Evolutionary conservation across 37 sponge, comb jelly and placozoan genomes (phyloP).

Genomic region (Crambe crambe): DNA sequence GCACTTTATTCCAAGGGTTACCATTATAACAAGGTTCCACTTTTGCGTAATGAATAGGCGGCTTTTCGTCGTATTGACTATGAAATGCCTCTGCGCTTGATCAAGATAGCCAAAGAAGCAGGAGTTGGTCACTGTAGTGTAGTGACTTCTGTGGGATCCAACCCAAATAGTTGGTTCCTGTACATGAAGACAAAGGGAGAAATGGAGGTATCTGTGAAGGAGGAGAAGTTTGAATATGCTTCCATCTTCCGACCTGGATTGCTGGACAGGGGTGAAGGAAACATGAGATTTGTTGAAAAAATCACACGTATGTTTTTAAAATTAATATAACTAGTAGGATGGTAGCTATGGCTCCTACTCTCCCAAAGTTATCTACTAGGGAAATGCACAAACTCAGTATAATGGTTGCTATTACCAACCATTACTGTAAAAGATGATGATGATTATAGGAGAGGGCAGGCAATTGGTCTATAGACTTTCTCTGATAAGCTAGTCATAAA

Average conservation of each 20-base stretch:
- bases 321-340: neutral
- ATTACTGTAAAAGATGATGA: neutral
- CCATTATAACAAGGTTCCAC: neutral
- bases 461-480: too few species aligned
- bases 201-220: slow-evolving; percentile 56
- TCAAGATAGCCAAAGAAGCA: slow-evolving; percentile 56
- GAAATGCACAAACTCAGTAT: neutral
- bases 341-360: neutral
- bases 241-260: slow-evolving; percentile 74
- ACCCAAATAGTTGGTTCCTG: slow-evolving; percentile 77
- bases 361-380: neutral
- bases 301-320: slow-evolving; percentile 28
- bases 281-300: slow-evolving; percentile 57
- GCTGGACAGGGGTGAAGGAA: slow-evolving; percentile 51
- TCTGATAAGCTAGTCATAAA: too few species aligned
- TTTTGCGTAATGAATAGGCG: slow-evolving; percentile 25
- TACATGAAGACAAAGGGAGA: slow-evolving; percentile 76
- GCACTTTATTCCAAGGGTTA: neutral
- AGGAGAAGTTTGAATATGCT: slow-evolving; percentile 29
- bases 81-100: slow-evolving; percentile 63
- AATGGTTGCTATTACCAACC: neutral
- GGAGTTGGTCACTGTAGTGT: slow-evolving; percentile 79
- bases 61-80: slow-evolving; percentile 74
- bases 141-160: slow-evolving; percentile 60
- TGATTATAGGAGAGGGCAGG: too few species aligned